Evolutionary conservation across 2,888 invertebrate genomes (phyloP), one percentile per base, ranked within the genome.

Genomic region (Mesochorus sp.): DNA sequence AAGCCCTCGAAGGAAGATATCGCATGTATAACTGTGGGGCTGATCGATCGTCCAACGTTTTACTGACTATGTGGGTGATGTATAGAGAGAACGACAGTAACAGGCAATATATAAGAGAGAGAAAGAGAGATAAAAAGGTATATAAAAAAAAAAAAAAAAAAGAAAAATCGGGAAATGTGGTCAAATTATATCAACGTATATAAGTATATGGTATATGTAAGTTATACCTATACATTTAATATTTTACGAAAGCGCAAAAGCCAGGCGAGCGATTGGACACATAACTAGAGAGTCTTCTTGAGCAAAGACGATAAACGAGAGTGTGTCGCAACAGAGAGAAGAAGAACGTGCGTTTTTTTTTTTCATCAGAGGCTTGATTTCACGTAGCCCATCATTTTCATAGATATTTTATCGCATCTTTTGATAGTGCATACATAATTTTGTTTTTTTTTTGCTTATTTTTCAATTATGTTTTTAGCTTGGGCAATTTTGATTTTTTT

Each of bases 181-280:
- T 12, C 57, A 12, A 47, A n/a, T 34, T 49, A 21, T 6, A 34
- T 47, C 21, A 39, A 64, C 31, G 21, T 49, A 34, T 17, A 17
- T 34, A 55, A 34, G 3, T 6, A 21, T 47, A 21, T 3, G 12
- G 14, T 49, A 55, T 31, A 28, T 6, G 10, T 31, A 31, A 5
- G 10, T n/a, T 17, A 24, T 51, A 12, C 26, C 2, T 8, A 53
- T 28, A 37, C 31, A 53, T 21, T 44, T 2, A 68, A 34, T 55
- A 68, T 68, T 62, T 49, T 39, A 74, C 70, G 70, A 74, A 74
- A 78, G 78, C 78, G 70, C 70, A 78, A 78, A 74, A 78, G 78
- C 78, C 73, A 78, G 59, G 78, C 78, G 78, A 78, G 70, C 74
- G 64, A 74, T 74, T 64, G 57, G 51, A 70, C 70, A 74, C 51